Conservation (phyloP, 92 coral and sea anemone species). For the Heteractis magnifica region DNA sequence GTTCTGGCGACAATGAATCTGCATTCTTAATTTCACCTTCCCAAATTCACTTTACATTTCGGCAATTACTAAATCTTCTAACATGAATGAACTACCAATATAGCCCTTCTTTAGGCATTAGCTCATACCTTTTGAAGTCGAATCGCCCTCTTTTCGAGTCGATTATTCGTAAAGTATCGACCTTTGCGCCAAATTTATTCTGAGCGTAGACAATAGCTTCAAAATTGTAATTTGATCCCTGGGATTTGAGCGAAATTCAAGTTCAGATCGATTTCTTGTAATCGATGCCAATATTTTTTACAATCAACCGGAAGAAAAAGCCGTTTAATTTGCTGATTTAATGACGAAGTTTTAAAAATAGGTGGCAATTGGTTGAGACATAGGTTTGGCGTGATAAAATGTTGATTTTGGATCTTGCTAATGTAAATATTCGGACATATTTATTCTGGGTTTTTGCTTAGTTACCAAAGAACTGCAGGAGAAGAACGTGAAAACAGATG, state of each 20-base stretch:
- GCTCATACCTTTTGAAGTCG: background rate
- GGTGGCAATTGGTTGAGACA: background rate
- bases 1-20: background rate
- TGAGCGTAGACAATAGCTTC: background rate
- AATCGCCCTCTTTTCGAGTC: background rate
- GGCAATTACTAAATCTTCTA: background rate
- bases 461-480: background rate
- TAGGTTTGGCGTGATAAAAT: background rate
- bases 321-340: background rate
- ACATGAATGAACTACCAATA: background rate
- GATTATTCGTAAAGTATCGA: background rate
- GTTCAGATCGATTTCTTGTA: background rate
- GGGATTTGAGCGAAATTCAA: background rate
- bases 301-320: background rate
- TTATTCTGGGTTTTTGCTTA: background rate
- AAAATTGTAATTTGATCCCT: background rate
- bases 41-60: background rate
- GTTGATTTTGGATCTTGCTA: background rate
- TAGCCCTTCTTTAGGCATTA: background rate
- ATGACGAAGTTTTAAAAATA: background rate
- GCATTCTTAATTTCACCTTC: background rate
- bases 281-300: background rate
- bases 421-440: background rate
- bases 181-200: background rate
- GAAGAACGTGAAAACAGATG: too few species aligned